Base-by-base conservation (phyloP, 1,140 invertebrate species). In the Wiebesia pumilae region DNA sequence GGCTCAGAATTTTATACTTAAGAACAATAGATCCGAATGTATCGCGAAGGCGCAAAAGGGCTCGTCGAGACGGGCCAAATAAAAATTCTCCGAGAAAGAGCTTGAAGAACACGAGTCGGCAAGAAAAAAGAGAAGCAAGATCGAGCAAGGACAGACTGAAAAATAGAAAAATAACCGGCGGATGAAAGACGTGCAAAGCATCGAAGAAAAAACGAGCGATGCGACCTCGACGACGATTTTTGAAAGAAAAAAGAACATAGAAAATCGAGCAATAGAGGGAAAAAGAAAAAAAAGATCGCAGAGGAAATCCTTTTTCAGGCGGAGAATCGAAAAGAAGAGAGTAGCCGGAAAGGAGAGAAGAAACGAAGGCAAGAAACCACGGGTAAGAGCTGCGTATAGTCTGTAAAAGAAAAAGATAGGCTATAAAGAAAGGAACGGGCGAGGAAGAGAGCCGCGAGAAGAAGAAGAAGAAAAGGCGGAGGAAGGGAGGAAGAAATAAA, bases 111-210 rank as follows among this genome's bases (percentile, higher is more conserved):
- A 65, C 51, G 33, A 75, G n/a, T 73, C 16, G 24, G 78, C 14
- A n/a, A 62, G 69, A 65, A 67, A 75, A 78, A 78, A 62, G 67
- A 65, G 58, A 3, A 86, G 21, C 9, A 33, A 81, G 85, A 40
- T 78, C 40, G 80, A 38, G 85, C 85, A 82, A 86, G 85, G 85
- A 86, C 80, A 86, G 80, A 40, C 71, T 40, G 80, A 86, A 86
- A 86, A 83, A 86, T 77, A 82, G 80, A 69, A 47, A 65, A 54
- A 82, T 9, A 69, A 0, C 27, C 7, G 27, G 1, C n/a, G 58
- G 58, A 78, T 43, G 54, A 78, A 78, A 78, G 83, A 78, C 51
- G 73, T 38, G 47, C 67, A 51, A 73, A 38, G 10, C n/a, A 67
- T 14, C 1, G 30, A 75, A 62, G 54, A 81, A 86, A 65, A 81